Evolutionary conservation across 2,113 vertebrate species (phyloP), one percentile per base, ranked within the genome.

Genomic region (Capricornis sumatraensis): DNA sequence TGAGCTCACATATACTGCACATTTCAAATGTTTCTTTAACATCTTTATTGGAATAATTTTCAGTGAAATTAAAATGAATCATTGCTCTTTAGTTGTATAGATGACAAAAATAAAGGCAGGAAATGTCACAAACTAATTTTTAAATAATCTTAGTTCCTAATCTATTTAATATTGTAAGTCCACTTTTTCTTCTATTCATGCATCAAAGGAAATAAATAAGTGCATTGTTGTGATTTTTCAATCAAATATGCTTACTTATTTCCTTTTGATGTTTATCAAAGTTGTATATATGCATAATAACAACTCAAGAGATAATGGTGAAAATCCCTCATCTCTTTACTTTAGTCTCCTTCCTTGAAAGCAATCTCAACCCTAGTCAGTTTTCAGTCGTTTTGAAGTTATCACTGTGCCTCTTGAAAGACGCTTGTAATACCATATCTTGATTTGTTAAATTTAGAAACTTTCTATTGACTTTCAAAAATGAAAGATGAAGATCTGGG

Each of bases 41-140:
- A 97, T 98, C 94, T 98, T 98, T 98, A 98, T 97, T 98, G 94
- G 55, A 97, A 92, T 97, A 98, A 98, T 98, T 98, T 98, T 94
- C 85, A 98, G 86, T 86, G 89, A 91, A 98, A 98, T 96, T 95
- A 98, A 98, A 98, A 97, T 96, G 98, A 98, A 97, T 97, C 74
- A 96, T 97, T 97, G 78, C 93, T 97, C 81, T 84, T 97, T 98
- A 98, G 97, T 98, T 98, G 62, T 94, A 83, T 98, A 86, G 95
- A 87, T 97, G 92, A 97, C 89, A 98, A 98, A 96, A 98, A 98
- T 98, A 94, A 89, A 78, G 79, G 78, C 97, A 64, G 74, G 89
- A 98, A 97, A 95, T 52, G 89, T 60, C 86, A 16, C 6, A 82
- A 95, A 95, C 92, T 97, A 52, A 82, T 82, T 52, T n/a, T 82